phyloP scores from a whole-genome alignment of 1,140 invertebrate genomes.

The Drosophila rufa region DNA sequence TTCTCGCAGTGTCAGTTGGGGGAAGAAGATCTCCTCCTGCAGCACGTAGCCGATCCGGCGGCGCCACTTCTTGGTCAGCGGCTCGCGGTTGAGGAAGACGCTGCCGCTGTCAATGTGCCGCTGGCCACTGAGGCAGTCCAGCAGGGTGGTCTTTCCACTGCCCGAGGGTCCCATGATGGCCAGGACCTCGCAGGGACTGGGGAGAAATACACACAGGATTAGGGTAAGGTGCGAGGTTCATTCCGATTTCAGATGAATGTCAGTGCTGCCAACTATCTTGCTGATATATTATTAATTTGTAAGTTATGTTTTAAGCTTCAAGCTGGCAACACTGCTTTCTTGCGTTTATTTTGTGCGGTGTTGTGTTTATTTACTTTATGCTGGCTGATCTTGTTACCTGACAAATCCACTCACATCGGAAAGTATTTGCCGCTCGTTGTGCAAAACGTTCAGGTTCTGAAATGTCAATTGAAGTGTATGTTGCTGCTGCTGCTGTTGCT shows the following conservation, averaged over 20 bases:
- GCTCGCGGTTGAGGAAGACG: conserved; percentile 91
- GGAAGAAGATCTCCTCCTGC: conserved; percentile 94
- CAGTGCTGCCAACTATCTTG: conserved; percentile 13
- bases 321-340: conserved; percentile 17
- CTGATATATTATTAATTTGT: neutral
- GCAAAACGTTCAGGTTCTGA: conserved; percentile 87
- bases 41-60: conserved; percentile 93
- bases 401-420: conserved; percentile 91
- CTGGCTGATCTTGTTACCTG: conserved; percentile 83
- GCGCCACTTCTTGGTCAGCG: conserved; percentile 91
- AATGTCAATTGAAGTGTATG: conserved; percentile 90
- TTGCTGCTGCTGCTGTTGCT: conserved; percentile 67
- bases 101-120: conserved; percentile 89
- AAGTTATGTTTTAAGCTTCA: too few species aligned
- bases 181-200: conserved; percentile 90
- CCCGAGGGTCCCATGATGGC: conserved; percentile 94
- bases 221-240: neutral
- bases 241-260: neutral
- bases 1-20: conserved; percentile 92
- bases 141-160: conserved; percentile 92
- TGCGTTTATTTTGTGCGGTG: conserved; percentile 11
- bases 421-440: conserved; percentile 88
- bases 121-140: conserved; percentile 91
- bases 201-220: neutral
- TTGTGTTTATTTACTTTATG: conserved; percentile 31